A percentile compares a stretch with the other conserved stretches of the same genome.
Conservation (phyloP, 1,140 invertebrate genomes). For the Phymastichus coffea region DNA sequence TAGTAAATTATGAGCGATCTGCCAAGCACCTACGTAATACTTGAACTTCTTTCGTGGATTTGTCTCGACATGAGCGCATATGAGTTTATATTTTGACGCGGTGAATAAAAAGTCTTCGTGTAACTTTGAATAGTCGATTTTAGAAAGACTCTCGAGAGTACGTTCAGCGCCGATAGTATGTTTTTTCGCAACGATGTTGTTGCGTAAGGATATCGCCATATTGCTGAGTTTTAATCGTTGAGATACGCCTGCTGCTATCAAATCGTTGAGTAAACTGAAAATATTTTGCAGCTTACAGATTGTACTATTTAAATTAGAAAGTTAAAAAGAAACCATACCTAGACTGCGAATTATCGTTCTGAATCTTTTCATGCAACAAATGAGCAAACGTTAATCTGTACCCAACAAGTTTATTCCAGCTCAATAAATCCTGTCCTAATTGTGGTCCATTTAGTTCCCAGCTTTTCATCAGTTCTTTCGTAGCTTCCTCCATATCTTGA, state of each 20-base stretch:
- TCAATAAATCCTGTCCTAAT: not conserved
- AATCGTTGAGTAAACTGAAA: not conserved
- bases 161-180: slow-evolving; percentile 32
- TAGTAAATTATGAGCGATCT: not conserved
- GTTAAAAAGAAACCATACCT: too few species aligned
- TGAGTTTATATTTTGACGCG: slow-evolving; percentile 30
- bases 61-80: slow-evolving; percentile 32
- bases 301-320: too few species aligned
- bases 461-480: slow-evolving; percentile 30
- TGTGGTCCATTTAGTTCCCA: slow-evolving; percentile 42
- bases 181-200: slow-evolving; percentile 48
- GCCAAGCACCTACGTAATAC: slow-evolving; percentile 8
- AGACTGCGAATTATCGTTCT: too few species aligned
- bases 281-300: too few species aligned
- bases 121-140: not conserved
- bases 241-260: slow-evolving; percentile 18
- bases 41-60: not conserved
- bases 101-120: slow-evolving; percentile 26
- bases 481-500: not conserved
- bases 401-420: slow-evolving; percentile 14
- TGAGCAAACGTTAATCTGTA: slow-evolving; percentile 15
- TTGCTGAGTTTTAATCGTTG: slow-evolving; percentile 46
- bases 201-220: slow-evolving; percentile 46
- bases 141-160: not conserved
- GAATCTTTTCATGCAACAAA: slow-evolving; percentile 2